Conservation (phyloP, 1,140 invertebrate genomes). For the Brachionus sp. region DNA sequence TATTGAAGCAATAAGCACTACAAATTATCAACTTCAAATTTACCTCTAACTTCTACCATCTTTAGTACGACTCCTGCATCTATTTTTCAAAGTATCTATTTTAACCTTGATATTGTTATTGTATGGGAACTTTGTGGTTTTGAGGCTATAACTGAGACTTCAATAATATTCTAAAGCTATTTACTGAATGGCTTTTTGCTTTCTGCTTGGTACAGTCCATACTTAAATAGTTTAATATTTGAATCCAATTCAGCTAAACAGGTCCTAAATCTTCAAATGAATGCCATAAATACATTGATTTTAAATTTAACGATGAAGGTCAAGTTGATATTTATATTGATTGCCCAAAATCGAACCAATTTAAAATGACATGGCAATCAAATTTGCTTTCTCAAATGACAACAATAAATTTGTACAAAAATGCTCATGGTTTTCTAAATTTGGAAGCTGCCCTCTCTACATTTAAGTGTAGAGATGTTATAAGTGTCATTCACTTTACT, state of each 20-base stretch:
- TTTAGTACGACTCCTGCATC: background rate
- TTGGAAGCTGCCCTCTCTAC: background rate
- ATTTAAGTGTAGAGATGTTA: conserved; percentile 21
- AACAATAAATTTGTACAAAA: background rate
- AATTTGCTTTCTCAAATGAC: background rate
- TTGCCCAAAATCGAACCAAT: background rate
- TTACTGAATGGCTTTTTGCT: too few relatives aligned
- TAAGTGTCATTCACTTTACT: conserved; percentile 13
- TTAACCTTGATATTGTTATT: background rate
- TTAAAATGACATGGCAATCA: background rate
- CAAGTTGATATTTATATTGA: conserved; percentile 21
- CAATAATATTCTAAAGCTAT: too few relatives aligned
- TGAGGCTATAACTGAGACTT: too few relatives aligned
- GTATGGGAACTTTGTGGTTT: too few relatives aligned
- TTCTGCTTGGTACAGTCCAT: too few relatives aligned
- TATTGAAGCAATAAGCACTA: background rate
- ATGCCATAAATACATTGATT: too few relatives aligned
- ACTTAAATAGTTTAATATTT: too few relatives aligned
- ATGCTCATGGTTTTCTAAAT: conserved; percentile 14
- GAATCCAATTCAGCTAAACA: too few relatives aligned
- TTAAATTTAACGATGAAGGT: too few relatives aligned
- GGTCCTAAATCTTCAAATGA: too few relatives aligned
- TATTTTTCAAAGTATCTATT: background rate
- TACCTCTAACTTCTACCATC: background rate
- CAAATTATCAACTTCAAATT: background rate